Evolutionary conservation across 2,797 vertebrate species (phyloP), one percentile per base, ranked within the genome.

Genomic region (Poecilia gillii): DNA sequence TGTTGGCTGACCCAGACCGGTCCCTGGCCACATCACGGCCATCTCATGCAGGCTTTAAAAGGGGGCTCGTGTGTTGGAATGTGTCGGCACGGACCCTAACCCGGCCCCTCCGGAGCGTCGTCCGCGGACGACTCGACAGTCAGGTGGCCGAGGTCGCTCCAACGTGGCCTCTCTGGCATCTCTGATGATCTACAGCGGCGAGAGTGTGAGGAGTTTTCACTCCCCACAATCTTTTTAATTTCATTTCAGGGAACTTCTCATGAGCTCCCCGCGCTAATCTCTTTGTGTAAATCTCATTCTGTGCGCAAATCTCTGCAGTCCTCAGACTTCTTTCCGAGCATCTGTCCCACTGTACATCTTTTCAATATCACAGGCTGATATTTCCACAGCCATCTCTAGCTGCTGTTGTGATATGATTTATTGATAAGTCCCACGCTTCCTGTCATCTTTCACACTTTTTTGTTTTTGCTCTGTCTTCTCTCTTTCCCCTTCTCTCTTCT

Each of bases 1-100:
- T 23, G 80, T 76, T 84, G 85, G 77, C 88, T 93, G 93, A 94
- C 91, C 90, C 88, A 78, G 87, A 75, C 88, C 46, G 79, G 87
- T 93, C 90, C 89, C 90, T 76, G 82, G 86, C 84, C 86, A 86
- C 83, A 87, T 84, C 82, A 83, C 80, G 68, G 49, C 39, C 79
- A 33, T 86, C 90, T 91, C 88, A 87, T 90, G 80, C 83, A 84
- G 82, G 68, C 84, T 92, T 87, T 91, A 90, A 43, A 92, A 80
- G 85, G 79, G 81, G 87, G 77, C 73, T 80, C 86, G 83, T 86
- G 85, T 84, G 80, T 84, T 88, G 79, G 88, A 78, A 85, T 87
- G 89, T 83, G 77, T 41, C n/a, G 41, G 79, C 89, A 87, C 18
- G 55, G 74, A 87, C 83, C 85, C 72, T 9, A 82, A 86, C 83